A percentile compares a stretch with the other conserved stretches of the same genome.
Evolutionary conservation across 53 echinoderm and acorn worm species (phyloP).

Genomic region (Henricia sp.): DNA sequence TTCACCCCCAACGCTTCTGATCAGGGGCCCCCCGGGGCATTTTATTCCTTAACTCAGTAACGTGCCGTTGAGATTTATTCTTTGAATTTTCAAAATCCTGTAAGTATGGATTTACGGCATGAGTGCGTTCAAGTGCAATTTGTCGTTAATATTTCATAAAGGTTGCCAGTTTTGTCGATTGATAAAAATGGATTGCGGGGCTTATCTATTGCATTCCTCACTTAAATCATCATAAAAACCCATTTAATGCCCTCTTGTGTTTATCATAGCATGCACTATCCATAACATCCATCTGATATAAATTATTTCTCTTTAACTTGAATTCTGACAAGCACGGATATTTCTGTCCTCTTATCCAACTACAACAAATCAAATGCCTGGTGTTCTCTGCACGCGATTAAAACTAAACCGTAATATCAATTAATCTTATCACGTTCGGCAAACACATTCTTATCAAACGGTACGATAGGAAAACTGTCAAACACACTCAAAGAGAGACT

Average conservation of each 20-base stretch:
- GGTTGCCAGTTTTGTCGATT: slow-evolving; percentile 37
- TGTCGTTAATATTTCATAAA: slow-evolving; percentile 46
- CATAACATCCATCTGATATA: neutral
- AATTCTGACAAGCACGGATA: neutral
- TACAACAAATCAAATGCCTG: neutral
- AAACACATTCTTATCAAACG: slow-evolving; percentile 28
- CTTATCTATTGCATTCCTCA: neutral
- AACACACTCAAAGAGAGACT: slow-evolving; percentile 27
- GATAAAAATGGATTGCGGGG: slow-evolving; percentile 18
- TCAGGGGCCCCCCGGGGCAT: slow-evolving; percentile 22
- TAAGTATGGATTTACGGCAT: slow-evolving; percentile 36
- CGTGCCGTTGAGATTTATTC: slow-evolving; percentile 43
- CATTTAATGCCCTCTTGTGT: slow-evolving; percentile 20
- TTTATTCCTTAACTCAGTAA: slow-evolving; percentile 17
- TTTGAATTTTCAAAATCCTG: slow-evolving; percentile 25
- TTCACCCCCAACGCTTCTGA: slow-evolving; percentile 16
- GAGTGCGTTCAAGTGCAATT: slow-evolving; percentile 45
- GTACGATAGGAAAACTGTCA: slow-evolving; percentile 40
- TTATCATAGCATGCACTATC: neutral
- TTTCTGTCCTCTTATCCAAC: neutral
- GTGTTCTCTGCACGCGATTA: neutral
- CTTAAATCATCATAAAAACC: slow-evolving; percentile 1
- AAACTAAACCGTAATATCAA: slow-evolving; percentile 24
- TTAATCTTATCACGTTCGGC: slow-evolving; percentile 3
- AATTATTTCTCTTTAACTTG: neutral